Percentiles rank a stretch among this genome's conserved stretches.
phyloP scores from a whole-genome alignment of 2,797 vertebrate genomes.

The Coregonus suidteri region DNA sequence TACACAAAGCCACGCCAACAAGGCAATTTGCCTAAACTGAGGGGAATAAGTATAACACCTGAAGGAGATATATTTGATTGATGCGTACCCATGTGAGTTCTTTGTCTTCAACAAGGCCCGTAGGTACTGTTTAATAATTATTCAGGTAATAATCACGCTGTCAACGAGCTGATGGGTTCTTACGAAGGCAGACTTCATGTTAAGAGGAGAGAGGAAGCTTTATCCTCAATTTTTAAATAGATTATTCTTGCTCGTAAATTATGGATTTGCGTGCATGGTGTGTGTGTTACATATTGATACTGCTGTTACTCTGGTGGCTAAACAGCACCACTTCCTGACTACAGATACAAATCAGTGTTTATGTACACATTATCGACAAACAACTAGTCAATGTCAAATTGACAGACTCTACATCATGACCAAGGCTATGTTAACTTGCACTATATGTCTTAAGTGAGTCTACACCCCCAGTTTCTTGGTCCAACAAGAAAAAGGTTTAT shows the following conservation, averaged over 20 bases:
- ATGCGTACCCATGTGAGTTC: conserved; percentile 79
- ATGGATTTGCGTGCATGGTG: conserved; percentile 62
- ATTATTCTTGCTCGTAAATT: conserved; percentile 66
- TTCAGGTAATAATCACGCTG: conserved; percentile 82
- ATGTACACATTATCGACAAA: conserved; percentile 64
- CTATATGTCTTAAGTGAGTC: not conserved
- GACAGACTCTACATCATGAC: conserved; percentile 8
- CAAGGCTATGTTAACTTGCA: conserved; percentile 28
- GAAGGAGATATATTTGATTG: conserved; percentile 81
- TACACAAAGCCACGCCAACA: conserved; percentile 78
- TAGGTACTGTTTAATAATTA: conserved; percentile 83
- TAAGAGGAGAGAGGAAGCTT: conserved; percentile 71
- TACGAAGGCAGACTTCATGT: conserved; percentile 75
- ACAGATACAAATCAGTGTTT: conserved; percentile 58
- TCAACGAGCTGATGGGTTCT: conserved; percentile 76
- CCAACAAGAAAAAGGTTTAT: not conserved
- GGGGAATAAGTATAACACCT: conserved; percentile 82
- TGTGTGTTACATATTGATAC: conserved; percentile 12
- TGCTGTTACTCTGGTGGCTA: conserved; percentile 18
- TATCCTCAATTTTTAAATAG: conserved; percentile 66
- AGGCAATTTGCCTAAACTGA: conserved; percentile 83
- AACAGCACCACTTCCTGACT: conserved; percentile 52
- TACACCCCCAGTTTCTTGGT: conserved; percentile 13
- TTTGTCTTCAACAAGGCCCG: conserved; percentile 79
- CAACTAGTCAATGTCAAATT: conserved; percentile 43